A percentile compares a stretch with the other conserved stretches of the same genome.
Evolutionary conservation across 2,113 vertebrate species (phyloP).

Genomic region (Cephalopholis sonnerati): DNA sequence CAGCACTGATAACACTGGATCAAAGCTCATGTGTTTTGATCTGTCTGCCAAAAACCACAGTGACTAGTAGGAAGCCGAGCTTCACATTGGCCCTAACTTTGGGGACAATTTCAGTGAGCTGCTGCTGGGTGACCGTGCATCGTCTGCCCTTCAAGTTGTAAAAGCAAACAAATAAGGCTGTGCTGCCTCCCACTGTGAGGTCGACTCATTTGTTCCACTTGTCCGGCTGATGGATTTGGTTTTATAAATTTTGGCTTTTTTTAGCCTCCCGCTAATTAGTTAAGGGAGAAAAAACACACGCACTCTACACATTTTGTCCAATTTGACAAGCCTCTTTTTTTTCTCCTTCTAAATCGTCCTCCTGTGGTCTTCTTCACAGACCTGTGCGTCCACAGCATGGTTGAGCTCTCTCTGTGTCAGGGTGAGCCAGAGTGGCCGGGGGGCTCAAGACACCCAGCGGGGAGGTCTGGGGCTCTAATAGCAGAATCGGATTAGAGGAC

Average conservation of each 20-base stretch:
- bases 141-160: slow-evolving; percentile 82
- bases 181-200: slow-evolving; percentile 73
- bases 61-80: background rate
- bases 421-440: slow-evolving; percentile 57
- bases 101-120: slow-evolving; percentile 61
- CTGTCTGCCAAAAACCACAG: slow-evolving; percentile 31
- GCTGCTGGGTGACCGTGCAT: slow-evolving; percentile 61
- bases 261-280: slow-evolving; percentile 82
- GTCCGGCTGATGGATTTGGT: slow-evolving; percentile 86
- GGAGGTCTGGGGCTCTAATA: slow-evolving; percentile 81
- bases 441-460: slow-evolving; percentile 79
- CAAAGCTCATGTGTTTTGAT: slow-evolving; percentile 47
- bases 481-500: slow-evolving; percentile 82
- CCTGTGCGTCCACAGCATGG: slow-evolving; percentile 78
- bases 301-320: slow-evolving; percentile 60
- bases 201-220: slow-evolving; percentile 85
- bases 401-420: slow-evolving; percentile 80
- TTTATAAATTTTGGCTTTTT: slow-evolving; percentile 84
- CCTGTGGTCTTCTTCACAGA: slow-evolving; percentile 71
- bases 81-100: slow-evolving; percentile 55
- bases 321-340: slow-evolving; percentile 64
- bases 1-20: slow-evolving; percentile 18
- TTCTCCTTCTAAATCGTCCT: slow-evolving; percentile 71
- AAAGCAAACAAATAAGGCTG: slow-evolving; percentile 82
- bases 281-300: slow-evolving; percentile 63